Evolutionary conservation across 2,888 invertebrate species (phyloP).

Genomic region (Halictus quadricinctus): DNA sequence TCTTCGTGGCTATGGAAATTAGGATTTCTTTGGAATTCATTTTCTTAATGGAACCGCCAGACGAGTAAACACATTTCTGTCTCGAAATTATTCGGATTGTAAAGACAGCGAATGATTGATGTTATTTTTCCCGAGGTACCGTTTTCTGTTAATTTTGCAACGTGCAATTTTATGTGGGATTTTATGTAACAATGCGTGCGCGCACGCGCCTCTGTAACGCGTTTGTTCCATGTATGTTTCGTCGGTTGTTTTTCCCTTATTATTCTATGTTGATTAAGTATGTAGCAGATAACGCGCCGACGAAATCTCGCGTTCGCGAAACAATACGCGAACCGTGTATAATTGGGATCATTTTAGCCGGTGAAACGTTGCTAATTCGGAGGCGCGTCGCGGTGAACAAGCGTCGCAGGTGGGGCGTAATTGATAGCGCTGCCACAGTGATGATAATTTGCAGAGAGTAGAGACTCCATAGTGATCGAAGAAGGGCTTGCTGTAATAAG

Average conservation of each 20-base stretch:
- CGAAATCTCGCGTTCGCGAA: constrained; percentile 3
- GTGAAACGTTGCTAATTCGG: constrained; percentile 21
- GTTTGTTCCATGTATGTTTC: constrained; percentile 1
- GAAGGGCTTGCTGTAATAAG: background rate
- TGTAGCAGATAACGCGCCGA: constrained; percentile 2
- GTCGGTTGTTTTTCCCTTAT: background rate
- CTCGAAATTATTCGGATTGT: background rate
- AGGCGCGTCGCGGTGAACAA: background rate
- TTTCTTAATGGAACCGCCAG: too few species aligned
- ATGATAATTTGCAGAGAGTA: constrained; percentile 1
- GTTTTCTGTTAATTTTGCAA: background rate
- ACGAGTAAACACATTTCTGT: too few species aligned
- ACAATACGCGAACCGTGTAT: background rate
- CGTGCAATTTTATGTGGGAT: constrained; percentile 10
- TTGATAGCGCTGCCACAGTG: constrained; percentile 6
- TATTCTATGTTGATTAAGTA: background rate
- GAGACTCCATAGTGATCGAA: background rate
- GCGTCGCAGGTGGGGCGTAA: constrained; percentile 8
- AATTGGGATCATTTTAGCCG: constrained; percentile 1
- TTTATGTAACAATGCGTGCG: constrained; percentile 1
- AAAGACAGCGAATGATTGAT: background rate
- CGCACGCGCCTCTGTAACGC: background rate
- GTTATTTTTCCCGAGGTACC: background rate
- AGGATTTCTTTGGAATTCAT: too few species aligned
- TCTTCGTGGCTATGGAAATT: background rate